Evolutionary conservation across 2,888 invertebrate genomes (phyloP), one percentile per base, ranked within the genome.

Genomic region (Acholoe squamosa): DNA sequence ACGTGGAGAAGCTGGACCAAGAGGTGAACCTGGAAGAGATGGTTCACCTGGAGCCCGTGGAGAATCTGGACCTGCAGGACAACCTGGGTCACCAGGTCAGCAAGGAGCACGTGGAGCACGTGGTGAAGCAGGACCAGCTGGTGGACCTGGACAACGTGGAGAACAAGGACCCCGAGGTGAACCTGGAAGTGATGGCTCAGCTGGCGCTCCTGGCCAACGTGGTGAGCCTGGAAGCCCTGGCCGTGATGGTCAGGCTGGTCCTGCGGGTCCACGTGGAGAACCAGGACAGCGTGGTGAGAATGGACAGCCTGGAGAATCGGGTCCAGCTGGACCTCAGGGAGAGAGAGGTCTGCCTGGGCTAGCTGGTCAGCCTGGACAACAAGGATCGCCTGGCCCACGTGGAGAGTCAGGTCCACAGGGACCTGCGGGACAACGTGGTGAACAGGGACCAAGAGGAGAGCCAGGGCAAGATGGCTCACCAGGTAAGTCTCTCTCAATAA

Each of bases 261-360:
- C 90, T 14, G 52, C 80, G 93, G 92, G 91, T 51, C 56, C 33
- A 7, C 56, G 84, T 86, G 90, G 90, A 25, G 67, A 84, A 33
- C 86, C 90, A 43, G 90, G 90, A 0, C 56, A 84, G n/a, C 33
- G 51, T 67, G 90, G 90, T 25, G 54, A 51, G 33, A 33, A 25
- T 22, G 86, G 86, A 10, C 86, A 86, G 33, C 54, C 86, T 16
- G 86, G 86, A n/a, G 25, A 33, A 84, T 7, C 90, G 80, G 84
- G 90, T 43, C 54, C 88, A 93, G 94, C 92, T 76, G 93, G 94
- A 80, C 84, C 84, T 52, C 89, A 33, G 61, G 92, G 92, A 71
- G 71, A 67, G 28, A n/a, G 90, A 61, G 92, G 92, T 61, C 19
- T 31, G 33, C 61, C 71, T 88, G 92, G 92, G 22, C 80, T 52